Conservation (phyloP, 2,113 vertebrate genomes). For the Eurystomus gularis region DNA sequence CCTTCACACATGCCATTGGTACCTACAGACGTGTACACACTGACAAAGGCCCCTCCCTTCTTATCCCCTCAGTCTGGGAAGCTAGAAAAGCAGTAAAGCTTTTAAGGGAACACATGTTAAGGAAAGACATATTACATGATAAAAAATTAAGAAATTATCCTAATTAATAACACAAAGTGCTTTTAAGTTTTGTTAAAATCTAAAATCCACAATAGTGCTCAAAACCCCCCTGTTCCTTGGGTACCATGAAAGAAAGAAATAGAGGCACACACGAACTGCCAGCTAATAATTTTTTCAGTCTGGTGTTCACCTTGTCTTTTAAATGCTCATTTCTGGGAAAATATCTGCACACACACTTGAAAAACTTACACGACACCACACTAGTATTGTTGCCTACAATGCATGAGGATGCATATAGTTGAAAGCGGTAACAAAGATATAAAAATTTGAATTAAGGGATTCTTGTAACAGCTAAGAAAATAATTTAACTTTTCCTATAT, state of each 20-base stretch:
- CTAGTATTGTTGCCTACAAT: not conserved
- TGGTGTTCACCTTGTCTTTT: not conserved
- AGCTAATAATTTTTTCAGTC: not conserved
- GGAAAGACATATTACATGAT: not conserved
- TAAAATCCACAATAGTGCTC: not conserved
- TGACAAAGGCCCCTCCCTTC: not conserved
- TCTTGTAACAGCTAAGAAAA: not conserved
- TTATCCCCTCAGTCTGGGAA: not conserved
- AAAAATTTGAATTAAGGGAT: not conserved
- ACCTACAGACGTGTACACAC: rapidly evolving
- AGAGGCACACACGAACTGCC: not conserved
- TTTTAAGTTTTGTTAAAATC: not conserved
- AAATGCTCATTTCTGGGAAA: not conserved
- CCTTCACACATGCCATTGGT: not conserved
- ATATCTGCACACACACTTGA: not conserved
- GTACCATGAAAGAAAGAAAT: not conserved
- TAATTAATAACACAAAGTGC: not conserved
- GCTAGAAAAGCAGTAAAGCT: not conserved
- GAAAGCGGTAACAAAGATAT: not conserved
- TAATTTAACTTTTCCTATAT: not conserved
- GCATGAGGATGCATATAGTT: not conserved
- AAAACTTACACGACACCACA: not conserved
- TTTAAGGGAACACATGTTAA: not conserved
- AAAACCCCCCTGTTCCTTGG: not conserved
- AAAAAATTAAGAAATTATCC: not conserved